Base-by-base conservation (phyloP, 2,888 invertebrate species). In the Platycnemis pennipes region DNA sequence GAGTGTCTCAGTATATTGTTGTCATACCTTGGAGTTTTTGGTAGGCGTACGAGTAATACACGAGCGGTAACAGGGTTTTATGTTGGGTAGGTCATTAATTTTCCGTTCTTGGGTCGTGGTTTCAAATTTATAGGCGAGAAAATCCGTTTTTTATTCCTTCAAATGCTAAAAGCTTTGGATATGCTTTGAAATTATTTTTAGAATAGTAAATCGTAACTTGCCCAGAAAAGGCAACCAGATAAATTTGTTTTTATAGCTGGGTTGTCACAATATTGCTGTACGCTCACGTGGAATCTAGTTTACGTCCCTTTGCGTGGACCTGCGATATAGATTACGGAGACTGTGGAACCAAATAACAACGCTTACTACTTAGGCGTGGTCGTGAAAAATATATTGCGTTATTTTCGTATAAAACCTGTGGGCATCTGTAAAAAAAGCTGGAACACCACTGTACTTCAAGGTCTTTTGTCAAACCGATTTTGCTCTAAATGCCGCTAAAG, bases 161-260 rank as follows among this genome's bases (percentile, higher is more conserved):
- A 56, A 56, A 69, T 69, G 69, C 69, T 69, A 31, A 69, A 69
- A n/a, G n/a, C 69, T 69, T 69, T 69, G 31, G 69, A 69, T 69
- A 31, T n/a, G 31, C 31, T 31, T 7, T 69, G 69, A 13, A 69
- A 69, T n/a, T 69, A 69, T 69, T 69, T 63, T 69, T 31, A 69
- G 31, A 69, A 22, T 4, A 31, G 69, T 69, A 69, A 69, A 69
- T 69, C 31, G 69, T 69, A 69, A 31, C 69, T 69, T 69, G n/a
- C n/a, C 31, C 69, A 69, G 31, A 69, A 69, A 69, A 69, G 69
- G 31, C n/a, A 69, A 31, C 69, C n/a, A 5, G 69, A 69, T 69
- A 69, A 69, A 69, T 69, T 69, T 69, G 31, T 69, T 69, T 69
- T 69, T 19, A 49, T 49, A 19, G 49, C 49, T 49, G 3, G 19